A percentile compares a stretch with the other conserved stretches of the same genome.
Conservation (phyloP, 2,113 vertebrate genomes). For the Carassius auratus region DNA sequence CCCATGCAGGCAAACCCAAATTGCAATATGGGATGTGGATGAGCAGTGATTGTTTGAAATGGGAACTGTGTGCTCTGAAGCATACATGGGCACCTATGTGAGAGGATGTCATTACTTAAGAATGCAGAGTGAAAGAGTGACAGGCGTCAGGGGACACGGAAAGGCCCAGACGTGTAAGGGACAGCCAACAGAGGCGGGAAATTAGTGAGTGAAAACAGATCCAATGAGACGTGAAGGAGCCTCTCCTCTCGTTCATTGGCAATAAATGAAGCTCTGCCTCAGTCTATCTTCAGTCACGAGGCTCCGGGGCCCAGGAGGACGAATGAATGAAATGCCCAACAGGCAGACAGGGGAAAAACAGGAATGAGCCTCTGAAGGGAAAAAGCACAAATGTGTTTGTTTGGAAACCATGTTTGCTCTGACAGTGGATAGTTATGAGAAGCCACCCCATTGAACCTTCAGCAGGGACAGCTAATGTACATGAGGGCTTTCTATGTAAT, state of each 20-base stretch:
- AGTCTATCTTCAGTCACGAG: conserved; percentile 32
- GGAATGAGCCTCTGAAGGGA: conserved; percentile 38
- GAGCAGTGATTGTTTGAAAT: background rate
- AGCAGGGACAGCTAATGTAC: conserved; percentile 24
- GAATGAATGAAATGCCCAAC: conserved; percentile 29
- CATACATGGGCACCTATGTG: background rate
- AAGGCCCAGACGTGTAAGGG: conserved; percentile 46
- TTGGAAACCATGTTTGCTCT: conserved; percentile 48
- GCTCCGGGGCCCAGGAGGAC: conserved; percentile 35
- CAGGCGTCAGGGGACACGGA: conserved; percentile 56
- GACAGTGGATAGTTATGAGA: conserved; percentile 22
- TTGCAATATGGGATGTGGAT: background rate
- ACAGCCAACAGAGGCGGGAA: conserved; percentile 68
- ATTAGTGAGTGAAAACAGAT: conserved; percentile 79
- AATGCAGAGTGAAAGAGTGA: conserved; percentile 50
- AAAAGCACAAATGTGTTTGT: conserved; percentile 40
- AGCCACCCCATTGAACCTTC: background rate
- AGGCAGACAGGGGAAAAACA: conserved; percentile 31
- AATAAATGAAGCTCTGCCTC: conserved; percentile 46
- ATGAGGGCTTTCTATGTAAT: conserved; percentile 45
- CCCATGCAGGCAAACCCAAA: background rate
- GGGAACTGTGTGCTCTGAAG: conserved; percentile 24
- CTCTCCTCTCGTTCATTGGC: conserved; percentile 64
- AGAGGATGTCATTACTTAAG: conserved; percentile 29
- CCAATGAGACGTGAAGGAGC: conserved; percentile 79